Evolutionary conservation across 2,888 invertebrate genomes (phyloP).

Genomic region (Tipula confusa): DNA sequence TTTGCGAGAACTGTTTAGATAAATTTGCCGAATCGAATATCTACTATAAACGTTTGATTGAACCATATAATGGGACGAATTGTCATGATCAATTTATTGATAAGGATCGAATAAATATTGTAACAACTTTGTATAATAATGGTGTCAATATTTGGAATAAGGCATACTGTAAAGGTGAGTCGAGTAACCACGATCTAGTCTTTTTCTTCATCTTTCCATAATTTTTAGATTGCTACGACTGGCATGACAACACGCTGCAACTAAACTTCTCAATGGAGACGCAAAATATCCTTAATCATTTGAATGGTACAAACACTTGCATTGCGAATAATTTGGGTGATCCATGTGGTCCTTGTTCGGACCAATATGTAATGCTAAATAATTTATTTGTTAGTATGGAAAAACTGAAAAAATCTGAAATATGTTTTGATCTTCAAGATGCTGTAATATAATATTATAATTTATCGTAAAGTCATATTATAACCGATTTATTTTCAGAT

Average conservation of each 20-base stretch:
- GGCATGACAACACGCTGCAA: background rate
- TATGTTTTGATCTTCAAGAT: conserved; percentile 29
- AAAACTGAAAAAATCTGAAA: background rate
- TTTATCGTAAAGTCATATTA: background rate
- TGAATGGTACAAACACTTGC: background rate
- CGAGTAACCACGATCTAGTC: too few relatives aligned
- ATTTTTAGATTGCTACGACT: conserved; percentile 27
- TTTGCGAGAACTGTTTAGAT: background rate
- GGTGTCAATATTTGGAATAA: background rate
- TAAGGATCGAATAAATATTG: background rate
- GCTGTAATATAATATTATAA: background rate
- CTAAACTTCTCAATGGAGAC: conserved; percentile 3
- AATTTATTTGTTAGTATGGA: background rate
- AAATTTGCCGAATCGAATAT: background rate
- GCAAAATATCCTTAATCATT: background rate
- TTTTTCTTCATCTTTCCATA: background rate
- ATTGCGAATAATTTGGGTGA: background rate
- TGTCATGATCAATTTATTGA: conserved; percentile 13
- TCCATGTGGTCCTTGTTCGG: background rate
- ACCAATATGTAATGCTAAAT: background rate
- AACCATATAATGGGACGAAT: background rate
- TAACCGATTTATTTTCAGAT: conserved; percentile 32
- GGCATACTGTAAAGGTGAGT: background rate
- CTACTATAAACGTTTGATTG: background rate
- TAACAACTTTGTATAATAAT: background rate